phyloP scores from a whole-genome alignment of 2,797 vertebrate species.

The Smutsia temminckii region DNA sequence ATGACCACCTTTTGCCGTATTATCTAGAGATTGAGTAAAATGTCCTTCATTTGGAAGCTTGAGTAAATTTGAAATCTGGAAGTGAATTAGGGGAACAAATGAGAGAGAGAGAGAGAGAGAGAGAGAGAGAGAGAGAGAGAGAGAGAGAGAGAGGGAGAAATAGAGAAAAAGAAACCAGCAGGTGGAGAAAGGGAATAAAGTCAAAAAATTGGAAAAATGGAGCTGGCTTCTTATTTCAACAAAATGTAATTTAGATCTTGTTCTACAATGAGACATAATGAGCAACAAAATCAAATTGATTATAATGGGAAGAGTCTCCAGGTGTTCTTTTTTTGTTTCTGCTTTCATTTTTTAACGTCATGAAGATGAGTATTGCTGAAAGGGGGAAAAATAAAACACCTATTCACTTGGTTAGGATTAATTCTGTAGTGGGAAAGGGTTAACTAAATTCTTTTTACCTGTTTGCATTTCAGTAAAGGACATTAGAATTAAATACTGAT shows the following conservation, averaged over 20 bases:
- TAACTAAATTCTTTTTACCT: not conserved
- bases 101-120: not conserved
- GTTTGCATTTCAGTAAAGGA: not conserved
- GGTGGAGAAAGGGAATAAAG: conserved; percentile 44
- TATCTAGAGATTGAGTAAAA: not conserved
- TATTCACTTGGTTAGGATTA: not conserved
- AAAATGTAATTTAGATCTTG: conserved; percentile 14
- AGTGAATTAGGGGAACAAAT: not conserved
- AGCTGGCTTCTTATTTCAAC: conserved; percentile 43
- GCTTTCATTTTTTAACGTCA: not conserved
- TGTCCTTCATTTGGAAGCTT: not conserved
- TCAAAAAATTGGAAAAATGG: conserved; percentile 10
- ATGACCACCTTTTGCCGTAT: not conserved
- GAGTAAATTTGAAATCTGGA: not conserved
- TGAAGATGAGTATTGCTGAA: not conserved
- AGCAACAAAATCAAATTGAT: conserved; percentile 60
- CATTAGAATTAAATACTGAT: not conserved
- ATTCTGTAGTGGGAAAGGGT: not conserved
- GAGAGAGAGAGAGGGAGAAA: not conserved
- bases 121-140: no score
- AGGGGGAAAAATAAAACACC: not conserved
- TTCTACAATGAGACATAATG: conserved; percentile 40
- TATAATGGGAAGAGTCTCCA: conserved; percentile 20
- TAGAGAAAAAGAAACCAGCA: not conserved
- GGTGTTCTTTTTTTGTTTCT: conserved; percentile 1